Conservation (phyloP, 2,113 vertebrate species). For the Kobus ellipsiprymnus region DNA sequence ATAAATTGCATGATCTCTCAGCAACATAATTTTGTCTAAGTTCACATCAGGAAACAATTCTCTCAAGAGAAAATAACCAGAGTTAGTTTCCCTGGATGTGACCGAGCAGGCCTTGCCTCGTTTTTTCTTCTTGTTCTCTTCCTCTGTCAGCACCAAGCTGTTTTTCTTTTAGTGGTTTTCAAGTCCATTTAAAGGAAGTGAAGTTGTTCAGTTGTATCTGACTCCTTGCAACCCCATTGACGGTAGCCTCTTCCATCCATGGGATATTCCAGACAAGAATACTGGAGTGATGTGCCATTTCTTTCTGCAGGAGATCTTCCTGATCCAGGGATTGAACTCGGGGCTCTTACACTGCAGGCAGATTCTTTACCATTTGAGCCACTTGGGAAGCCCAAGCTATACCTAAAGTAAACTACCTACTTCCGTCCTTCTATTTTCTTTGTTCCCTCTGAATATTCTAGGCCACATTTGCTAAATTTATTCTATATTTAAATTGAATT, state of each 20-base stretch:
- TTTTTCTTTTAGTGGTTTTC: constrained; percentile 4
- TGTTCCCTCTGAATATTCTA: background rate
- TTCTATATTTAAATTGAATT: background rate
- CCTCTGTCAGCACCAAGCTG: background rate
- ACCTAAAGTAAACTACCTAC: background rate
- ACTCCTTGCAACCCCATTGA: background rate
- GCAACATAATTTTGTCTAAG: background rate
- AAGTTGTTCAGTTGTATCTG: background rate
- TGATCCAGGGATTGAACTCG: background rate
- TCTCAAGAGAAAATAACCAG: background rate
- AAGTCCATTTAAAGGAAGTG: background rate
- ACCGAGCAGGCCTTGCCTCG: background rate
- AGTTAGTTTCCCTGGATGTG: background rate
- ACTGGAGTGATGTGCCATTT: background rate
- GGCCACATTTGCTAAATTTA: background rate
- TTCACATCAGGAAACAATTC: background rate
- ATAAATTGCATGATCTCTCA: background rate
- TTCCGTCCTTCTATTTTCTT: background rate
- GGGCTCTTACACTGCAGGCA: background rate
- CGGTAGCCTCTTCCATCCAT: background rate
- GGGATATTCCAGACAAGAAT: background rate
- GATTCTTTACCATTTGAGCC: background rate
- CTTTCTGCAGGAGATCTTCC: background rate
- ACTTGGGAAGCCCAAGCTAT: background rate
- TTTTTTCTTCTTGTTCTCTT: background rate